These are phyloP conservation scores for Chloroclysta siterata DNA, from an alignment of 2,888 invertebrate species.

Conservation along the genomic window DNA sequence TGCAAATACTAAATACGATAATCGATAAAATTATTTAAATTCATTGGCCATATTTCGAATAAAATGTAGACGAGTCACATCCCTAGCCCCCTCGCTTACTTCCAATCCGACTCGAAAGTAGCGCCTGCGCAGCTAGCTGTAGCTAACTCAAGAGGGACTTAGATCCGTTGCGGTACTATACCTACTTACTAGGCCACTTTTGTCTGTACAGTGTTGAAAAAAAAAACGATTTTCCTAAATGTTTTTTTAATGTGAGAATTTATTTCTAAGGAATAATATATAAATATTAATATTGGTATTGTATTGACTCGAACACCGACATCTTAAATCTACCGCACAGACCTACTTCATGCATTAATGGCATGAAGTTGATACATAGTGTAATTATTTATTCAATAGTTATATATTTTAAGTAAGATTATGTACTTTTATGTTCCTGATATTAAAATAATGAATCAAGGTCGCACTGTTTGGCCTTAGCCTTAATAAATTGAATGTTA, in stretches of 20 bases:
- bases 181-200: too few relatives aligned
- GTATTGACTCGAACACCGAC: not conserved
- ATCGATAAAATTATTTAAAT: too few relatives aligned
- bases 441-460: slow-evolving; percentile 40
- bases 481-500: slow-evolving; percentile 63
- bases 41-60: too few relatives aligned
- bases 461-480: slow-evolving; percentile 58
- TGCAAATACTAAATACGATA: not conserved
- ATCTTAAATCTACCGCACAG: slow-evolving; percentile 8
- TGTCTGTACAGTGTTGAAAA: too few relatives aligned
- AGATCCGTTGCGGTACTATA: too few relatives aligned
- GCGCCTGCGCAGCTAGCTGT: too few relatives aligned
- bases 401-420: not conserved
- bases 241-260: not conserved
- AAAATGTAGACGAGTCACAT: too few relatives aligned
- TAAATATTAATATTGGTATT: too few relatives aligned
- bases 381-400: not conserved
- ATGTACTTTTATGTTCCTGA: slow-evolving; percentile 44
- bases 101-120: too few relatives aligned
- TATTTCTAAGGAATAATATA: not conserved
- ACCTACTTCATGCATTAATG: slow-evolving; percentile 22
- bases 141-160: not conserved
- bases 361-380: not conserved
- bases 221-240: not conserved
- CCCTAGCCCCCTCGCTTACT: too few relatives aligned